Percentiles rank a stretch among this genome's conserved stretches.
These are phyloP conservation scores for Phragmatobia fuliginosa DNA, from an alignment of 2,888 invertebrate genomes.

Conservation along the genomic window DNA sequence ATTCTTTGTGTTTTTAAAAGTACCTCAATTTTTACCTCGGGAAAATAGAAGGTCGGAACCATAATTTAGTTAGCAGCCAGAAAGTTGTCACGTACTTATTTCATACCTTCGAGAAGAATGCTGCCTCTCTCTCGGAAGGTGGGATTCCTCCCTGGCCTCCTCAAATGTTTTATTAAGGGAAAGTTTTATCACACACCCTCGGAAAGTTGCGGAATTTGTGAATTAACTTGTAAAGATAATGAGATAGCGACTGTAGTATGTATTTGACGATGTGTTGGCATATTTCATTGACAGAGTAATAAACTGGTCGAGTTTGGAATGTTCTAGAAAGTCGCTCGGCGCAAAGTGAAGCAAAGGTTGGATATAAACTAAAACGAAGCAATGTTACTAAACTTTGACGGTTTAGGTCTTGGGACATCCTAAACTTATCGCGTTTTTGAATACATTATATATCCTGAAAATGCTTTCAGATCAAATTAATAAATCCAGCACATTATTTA, in stretches of 20 bases:
- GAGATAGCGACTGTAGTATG: conserved; percentile 30
- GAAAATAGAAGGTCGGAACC: conserved; percentile 40
- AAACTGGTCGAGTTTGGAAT: background rate
- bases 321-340: background rate
- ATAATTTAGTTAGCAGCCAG: conserved; percentile 61
- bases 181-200: conserved; percentile 52
- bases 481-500: too few species aligned
- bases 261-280: conserved; percentile 10
- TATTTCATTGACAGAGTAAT: background rate
- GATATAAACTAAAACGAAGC: background rate
- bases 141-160: conserved; percentile 15
- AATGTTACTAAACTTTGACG: too few species aligned
- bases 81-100: conserved; percentile 57
- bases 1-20: background rate
- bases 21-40: conserved; percentile 29
- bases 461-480: too few species aligned
- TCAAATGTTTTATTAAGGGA: conserved; percentile 52
- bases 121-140: conserved; percentile 25
- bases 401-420: too few species aligned
- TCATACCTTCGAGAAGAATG: conserved; percentile 55
- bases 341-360: background rate
- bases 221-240: conserved; percentile 52
- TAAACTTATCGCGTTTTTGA: too few species aligned
- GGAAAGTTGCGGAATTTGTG: conserved; percentile 51
- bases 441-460: too few species aligned